Conservation (phyloP, 2,888 invertebrate species). For the Aproaerema taeniolella region DNA sequence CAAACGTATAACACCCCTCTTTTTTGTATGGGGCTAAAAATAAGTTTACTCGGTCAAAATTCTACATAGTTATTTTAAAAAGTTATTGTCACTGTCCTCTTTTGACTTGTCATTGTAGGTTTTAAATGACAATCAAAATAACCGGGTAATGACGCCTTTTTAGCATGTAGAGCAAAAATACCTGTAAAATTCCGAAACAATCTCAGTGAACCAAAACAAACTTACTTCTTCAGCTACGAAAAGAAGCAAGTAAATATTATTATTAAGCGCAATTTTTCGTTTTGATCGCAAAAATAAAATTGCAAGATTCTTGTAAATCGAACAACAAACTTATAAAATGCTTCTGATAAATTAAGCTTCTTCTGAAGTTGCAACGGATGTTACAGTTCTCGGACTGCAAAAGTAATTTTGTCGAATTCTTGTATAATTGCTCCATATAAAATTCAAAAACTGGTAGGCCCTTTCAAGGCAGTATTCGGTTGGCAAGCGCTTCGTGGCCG, state of each 20-base stretch:
- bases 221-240: too few species aligned
- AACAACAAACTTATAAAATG: constrained; percentile 4
- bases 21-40: too few species aligned
- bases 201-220: constrained; percentile 11
- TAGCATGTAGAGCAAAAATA: background rate
- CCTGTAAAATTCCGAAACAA: constrained; percentile 22
- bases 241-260: too few species aligned
- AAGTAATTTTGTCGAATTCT: constrained; percentile 21
- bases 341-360: background rate
- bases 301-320: constrained; percentile 3
- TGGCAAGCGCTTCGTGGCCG: constrained; percentile 16
- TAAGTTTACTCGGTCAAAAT: background rate
- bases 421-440: constrained; percentile 45
- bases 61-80: background rate
- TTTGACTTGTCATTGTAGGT: background rate
- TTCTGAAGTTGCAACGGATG: constrained; percentile 2
- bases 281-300: background rate
- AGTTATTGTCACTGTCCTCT: background rate
- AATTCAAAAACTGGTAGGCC: constrained; percentile 34
- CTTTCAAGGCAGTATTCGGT: constrained; percentile 45
- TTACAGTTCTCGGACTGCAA: constrained; percentile 14
- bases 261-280: too few species aligned
- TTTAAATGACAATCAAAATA: too few species aligned
- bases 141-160: background rate
- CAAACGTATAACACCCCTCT: too few species aligned